Evolutionary conservation across 2,888 invertebrate species (phyloP), one percentile per base, ranked within the genome.

Genomic region (Yponomeuta sedellus): DNA sequence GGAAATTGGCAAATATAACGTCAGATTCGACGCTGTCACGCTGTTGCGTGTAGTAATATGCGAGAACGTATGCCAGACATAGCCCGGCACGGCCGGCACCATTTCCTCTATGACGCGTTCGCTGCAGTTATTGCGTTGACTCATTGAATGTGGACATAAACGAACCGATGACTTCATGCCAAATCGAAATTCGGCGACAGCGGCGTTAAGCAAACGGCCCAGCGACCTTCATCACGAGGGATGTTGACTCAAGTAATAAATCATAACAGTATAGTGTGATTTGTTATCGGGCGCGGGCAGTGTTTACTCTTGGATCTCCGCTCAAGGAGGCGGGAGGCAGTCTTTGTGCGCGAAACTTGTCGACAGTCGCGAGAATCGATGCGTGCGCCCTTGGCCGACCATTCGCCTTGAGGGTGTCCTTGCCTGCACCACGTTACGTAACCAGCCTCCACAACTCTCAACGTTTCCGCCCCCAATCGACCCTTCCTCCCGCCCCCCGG

Each of bases 341-440:
- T 58, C n/a, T 52, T 34, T 61, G 66, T 66, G 66, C 64, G 64
- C 25, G 68, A 52, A 52, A 34, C 34, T 8, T 8, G 6, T 34
- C 34, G 34, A 34, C 16, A 52, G 44, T 52, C 64, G 67, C 64
- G 66, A 74, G 75, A 34, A 77, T 79, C 89, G 80, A 87, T 88
- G 78, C 75, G 77, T 16, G 75, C 83, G 88, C 85, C 89, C 90
- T 89, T 89, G 90, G 88, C 85, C 88, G 79, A 80, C 77, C 82
- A 34, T 74, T 73, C 74, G 83, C 74, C 74, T 73, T 73, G 83
- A 75, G 77, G 71, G 28, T 34, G 34, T 6, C 34, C 67, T n/a
- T n/a, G 34, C 77, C 80, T 83, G 83, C 83, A 83, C 77, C 44
- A 52, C 76, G 70, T 90, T 88, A 85, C 75, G 77, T 85, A 89